Base-by-base conservation (phyloP, 2,888 invertebrate species). In the Trichopria drosophilae region DNA sequence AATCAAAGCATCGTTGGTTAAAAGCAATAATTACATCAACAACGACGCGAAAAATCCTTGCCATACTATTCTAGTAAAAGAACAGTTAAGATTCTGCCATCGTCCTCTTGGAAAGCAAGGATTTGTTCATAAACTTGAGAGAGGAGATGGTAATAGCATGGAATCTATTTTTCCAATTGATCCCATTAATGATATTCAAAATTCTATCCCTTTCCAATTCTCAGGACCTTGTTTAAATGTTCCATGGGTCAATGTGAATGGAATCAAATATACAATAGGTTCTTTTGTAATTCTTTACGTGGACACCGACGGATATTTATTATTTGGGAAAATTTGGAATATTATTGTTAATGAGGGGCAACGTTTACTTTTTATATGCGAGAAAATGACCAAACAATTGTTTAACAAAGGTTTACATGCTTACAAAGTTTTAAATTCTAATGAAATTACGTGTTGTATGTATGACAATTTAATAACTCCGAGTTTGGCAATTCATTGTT, bases 61-160 rank as follows among this genome's bases (percentile, higher is more conserved):
- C 2, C 35, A 35, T 15, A 35, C 35, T 16, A 35, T 35, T 35
- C 19, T 22, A 10, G 18, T 35, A 4, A 35, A 35, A 35, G 35
- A 35, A 12, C 35, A 35, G 9, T 18, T 35, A 12, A n/a, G 35
- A 19, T 35, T 35, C 2, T 35, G 35, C 15, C 35, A 35, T 18
- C 35, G 35, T 16, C 9, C 22, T 4, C 35, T 35, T 35, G 35
- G 12, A 16, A 35, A 35, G 15, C 4, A 18, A 16, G 35, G 35
- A 4, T 15, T 35, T 6, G 12, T 1, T 35, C 6, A n/a, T 5
- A 35, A 35, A 35, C 12, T 35, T 18, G 35, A 35, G 16, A 20
- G 12, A 15, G 36, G 36, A 2, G 10, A 20, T 20, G 12, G 36
- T 6, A 22, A 19, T 10, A 36, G 36, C 13, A n/a, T 36, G 10